Conservation (phyloP, 2,888 invertebrate species). For the Arrhopalites spinosus region DNA sequence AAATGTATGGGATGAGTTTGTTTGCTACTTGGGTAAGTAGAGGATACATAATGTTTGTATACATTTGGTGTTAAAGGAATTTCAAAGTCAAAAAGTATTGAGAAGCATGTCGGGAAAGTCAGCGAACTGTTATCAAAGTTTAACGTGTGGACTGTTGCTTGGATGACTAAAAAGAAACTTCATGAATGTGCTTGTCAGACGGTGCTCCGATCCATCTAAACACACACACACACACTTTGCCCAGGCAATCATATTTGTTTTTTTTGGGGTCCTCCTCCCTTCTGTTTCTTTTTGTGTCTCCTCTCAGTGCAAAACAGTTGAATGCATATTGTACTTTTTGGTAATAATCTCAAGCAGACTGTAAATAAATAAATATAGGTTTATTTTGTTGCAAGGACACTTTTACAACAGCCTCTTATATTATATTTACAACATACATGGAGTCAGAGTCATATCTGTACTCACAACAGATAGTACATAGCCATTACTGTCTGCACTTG, state of each 20-base stretch:
- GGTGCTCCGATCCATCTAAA: background rate
- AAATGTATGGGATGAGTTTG: too few relatives aligned
- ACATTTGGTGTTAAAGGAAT: background rate
- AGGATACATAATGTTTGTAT: background rate
- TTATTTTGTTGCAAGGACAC: too few relatives aligned
- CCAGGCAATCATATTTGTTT: background rate
- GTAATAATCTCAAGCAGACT: too few relatives aligned
- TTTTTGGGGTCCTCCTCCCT: background rate
- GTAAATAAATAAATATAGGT: too few relatives aligned
- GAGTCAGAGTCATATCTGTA: too few relatives aligned
- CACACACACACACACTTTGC: background rate
- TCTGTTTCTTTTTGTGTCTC: background rate
- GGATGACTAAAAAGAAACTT: background rate
- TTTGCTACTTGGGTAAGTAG: too few relatives aligned
- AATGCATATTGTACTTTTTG: too few relatives aligned
- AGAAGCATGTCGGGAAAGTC: background rate
- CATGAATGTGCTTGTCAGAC: background rate
- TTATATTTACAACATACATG: too few relatives aligned
- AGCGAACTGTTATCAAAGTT: background rate
- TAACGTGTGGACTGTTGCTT: background rate
- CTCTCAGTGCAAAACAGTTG: too few relatives aligned
- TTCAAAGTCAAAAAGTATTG: constrained; percentile 1
- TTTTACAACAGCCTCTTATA: too few relatives aligned
- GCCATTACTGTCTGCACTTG: too few relatives aligned
- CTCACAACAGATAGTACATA: too few relatives aligned